These are phyloP conservation scores for Ypsolopha scabrella DNA, from an alignment of 2,888 invertebrate species.

Conservation along the genomic window DNA sequence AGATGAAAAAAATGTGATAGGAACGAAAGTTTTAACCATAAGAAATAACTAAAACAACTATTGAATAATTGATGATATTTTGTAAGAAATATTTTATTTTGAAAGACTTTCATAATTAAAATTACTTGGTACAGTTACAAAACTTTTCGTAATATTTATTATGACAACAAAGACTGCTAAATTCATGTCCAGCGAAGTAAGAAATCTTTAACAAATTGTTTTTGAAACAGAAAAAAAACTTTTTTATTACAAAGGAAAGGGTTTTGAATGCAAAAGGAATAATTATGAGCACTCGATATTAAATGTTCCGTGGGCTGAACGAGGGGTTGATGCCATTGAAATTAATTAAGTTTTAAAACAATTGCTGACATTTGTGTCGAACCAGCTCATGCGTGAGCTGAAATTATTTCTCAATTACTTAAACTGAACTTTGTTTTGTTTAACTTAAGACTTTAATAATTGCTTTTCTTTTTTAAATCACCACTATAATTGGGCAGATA, in stretches of 20 bases:
- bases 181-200: slow-evolving; percentile 17
- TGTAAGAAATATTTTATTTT: not conserved
- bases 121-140: not conserved
- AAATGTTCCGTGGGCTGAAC: slow-evolving; percentile 62
- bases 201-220: slow-evolving; percentile 14
- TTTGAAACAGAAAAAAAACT: slow-evolving; percentile 38
- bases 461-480: slow-evolving; percentile 28
- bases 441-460: slow-evolving; percentile 40
- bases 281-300: slow-evolving; percentile 69
- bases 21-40: slow-evolving; percentile 21
- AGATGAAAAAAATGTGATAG: slow-evolving; percentile 30
- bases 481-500: no score
- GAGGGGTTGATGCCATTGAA: slow-evolving; percentile 49
- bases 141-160: not conserved
- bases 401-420: slow-evolving; percentile 68
- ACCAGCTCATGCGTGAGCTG: slow-evolving; percentile 63
- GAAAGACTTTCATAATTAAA: not conserved
- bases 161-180: not conserved
- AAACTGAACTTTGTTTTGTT: slow-evolving; percentile 43
- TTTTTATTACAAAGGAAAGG: slow-evolving; percentile 39
- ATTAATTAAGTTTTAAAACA: slow-evolving; percentile 70
- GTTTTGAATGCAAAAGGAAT: slow-evolving; percentile 61
- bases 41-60: slow-evolving; percentile 21
- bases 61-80: not conserved
- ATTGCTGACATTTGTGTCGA: slow-evolving; percentile 61